Evolutionary conservation across 2,888 invertebrate species (phyloP), one percentile per base, ranked within the genome.

Genomic region (Rhamnusium bicolor): DNA sequence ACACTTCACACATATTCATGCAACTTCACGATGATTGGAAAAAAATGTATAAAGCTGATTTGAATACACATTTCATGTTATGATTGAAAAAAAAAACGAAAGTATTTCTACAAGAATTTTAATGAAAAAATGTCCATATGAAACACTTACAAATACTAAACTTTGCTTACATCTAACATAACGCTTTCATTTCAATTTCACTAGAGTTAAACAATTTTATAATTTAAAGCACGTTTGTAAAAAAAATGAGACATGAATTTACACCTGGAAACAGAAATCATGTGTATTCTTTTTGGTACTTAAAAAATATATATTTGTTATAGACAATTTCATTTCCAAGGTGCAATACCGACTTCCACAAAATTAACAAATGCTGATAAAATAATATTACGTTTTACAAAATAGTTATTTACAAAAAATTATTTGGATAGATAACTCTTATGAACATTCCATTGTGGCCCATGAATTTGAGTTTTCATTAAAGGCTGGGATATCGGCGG

Each of bases 381-480:
- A 61, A 16, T 10, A 61, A 21, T 19, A 14, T 46, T 21, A 29
- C 27, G 7, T 8, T 58, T 58, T 16, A 16, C 10, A 60, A 32
- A 12, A 29, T 29, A 60, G 40, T 8, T 47, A 61, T 61, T n/a
- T 61, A 61, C 40, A 47, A 61, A 60, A n/a, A 18, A 14, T 10
- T 19, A 21, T 6, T 8, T 8, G 5, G 14, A 21, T 3, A 32
- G 18, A 6, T 18, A 58, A 58, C 2, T 27, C 19, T 76, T 84
- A 88, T 21, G 86, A 86, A 75, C 91, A 91, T 80, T 92, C 92
- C 92, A 92, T 92, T 12, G 92, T 91, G 1, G 91, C 91, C 82
- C 92, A 90, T 47, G 92, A 92, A 84, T 92, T 92, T 0, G 92
- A 92, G 85, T 92, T 92, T 76, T 92, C 92, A 53, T 91, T 91